phyloP scores from a whole-genome alignment of 2,113 vertebrate genomes.

The Fregata magnificens region DNA sequence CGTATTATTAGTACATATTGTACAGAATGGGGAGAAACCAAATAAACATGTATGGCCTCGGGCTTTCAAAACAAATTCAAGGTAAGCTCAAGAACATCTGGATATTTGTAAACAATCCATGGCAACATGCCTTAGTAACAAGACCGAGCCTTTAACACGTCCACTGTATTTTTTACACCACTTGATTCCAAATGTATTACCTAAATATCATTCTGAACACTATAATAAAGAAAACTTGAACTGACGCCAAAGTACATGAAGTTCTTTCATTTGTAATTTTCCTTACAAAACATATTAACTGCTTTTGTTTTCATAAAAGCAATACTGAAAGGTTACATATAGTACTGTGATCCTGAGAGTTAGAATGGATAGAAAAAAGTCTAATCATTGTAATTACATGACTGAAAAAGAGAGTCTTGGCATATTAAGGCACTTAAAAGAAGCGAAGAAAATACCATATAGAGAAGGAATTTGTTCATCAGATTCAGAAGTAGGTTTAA shows the following conservation, averaged over 20 bases:
- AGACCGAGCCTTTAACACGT: neutral
- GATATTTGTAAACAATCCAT: neutral
- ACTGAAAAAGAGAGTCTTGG: constrained; percentile 27
- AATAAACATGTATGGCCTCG: neutral
- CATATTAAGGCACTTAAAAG: constrained; percentile 5
- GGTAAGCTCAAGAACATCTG: neutral
- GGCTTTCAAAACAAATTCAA: neutral
- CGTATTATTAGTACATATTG: neutral
- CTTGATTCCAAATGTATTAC: neutral
- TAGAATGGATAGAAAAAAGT: neutral
- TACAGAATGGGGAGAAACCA: neutral
- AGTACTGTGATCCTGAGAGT: neutral
- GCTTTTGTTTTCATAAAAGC: constrained; percentile 24
- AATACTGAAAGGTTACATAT: neutral
- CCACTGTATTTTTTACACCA: neutral
- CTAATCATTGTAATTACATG: constrained; percentile 45
- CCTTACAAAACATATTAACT: constrained; percentile 38
- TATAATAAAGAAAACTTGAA: neutral
- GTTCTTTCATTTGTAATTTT: constrained; percentile 3
- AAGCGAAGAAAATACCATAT: constrained; percentile 25
- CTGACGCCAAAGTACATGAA: neutral
- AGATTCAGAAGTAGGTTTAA: constrained; percentile 37
- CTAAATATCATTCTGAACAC: neutral
- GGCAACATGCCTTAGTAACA: neutral
- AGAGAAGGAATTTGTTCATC: constrained; percentile 57